These are phyloP conservation scores for Melanotaenia boesemani DNA, from an alignment of 2,797 vertebrate genomes.

Conservation along the genomic window DNA sequence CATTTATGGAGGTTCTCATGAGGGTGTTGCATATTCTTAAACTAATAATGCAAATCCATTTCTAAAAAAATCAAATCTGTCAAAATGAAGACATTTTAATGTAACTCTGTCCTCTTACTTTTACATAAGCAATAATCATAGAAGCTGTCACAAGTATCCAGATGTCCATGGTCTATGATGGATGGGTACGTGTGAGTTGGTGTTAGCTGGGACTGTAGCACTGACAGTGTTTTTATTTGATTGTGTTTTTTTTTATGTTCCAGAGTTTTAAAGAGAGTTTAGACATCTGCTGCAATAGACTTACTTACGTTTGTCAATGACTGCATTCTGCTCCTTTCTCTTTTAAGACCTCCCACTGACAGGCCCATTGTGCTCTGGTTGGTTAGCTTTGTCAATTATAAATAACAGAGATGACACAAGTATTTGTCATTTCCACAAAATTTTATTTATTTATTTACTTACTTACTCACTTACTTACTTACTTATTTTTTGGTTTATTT, in stretches of 20 bases:
- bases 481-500: too few relatives aligned
- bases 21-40: slow-evolving; percentile 7
- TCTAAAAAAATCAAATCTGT: slow-evolving; percentile 1
- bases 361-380: too few relatives aligned
- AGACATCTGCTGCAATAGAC: neutral
- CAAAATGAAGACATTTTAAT: neutral
- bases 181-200: neutral
- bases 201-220: neutral
- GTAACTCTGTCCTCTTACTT: neutral
- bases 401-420: neutral
- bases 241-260: neutral
- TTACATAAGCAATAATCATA: neutral
- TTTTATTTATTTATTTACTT: too few relatives aligned
- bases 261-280: neutral
- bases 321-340: neutral
- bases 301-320: neutral
- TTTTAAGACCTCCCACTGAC: too few relatives aligned
- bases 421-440: too few relatives aligned
- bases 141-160: neutral
- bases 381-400: neutral
- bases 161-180: neutral
- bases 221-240: neutral
- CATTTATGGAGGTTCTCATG: slow-evolving; percentile 37
- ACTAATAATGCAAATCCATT: slow-evolving; percentile 28
- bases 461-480: too few relatives aligned